Percentiles rank a stretch among this genome's conserved stretches.
Conservation (phyloP, 2,797 vertebrate species). For the Liasis olivaceus region DNA sequence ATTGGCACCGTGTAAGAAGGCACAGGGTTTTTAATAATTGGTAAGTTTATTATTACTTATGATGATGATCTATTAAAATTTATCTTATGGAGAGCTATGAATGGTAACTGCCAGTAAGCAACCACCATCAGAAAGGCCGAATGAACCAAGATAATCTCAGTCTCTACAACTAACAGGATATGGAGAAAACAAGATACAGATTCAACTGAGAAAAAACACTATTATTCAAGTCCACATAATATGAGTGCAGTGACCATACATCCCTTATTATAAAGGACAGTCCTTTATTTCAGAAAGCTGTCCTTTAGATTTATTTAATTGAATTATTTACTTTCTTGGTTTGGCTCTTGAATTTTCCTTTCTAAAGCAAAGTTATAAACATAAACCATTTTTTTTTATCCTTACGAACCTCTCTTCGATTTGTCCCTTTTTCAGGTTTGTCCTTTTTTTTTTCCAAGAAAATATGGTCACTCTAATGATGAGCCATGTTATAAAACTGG, state of each 20-base stretch:
- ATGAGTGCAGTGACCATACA: no score
- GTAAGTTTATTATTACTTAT: not conserved
- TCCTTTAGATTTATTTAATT: no score
- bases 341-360: no score
- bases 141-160: not conserved
- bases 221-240: no score
- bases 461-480: not conserved
- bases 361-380: no score
- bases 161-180: slow-evolving; percentile 6
- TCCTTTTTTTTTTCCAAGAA: no score
- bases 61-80: not conserved
- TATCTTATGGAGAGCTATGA: not conserved
- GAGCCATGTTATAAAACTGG: not conserved
- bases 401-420: no score
- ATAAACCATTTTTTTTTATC: no score
- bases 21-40: not conserved
- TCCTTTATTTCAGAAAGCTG: no score
- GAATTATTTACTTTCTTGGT: no score
- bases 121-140: not conserved
- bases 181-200: slow-evolving; percentile 9
- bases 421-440: no score
- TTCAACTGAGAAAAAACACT: not conserved
- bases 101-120: not conserved
- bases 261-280: no score
- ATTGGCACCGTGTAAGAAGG: not conserved